Evolutionary conservation across 2,888 invertebrate genomes (phyloP), one percentile per base, ranked within the genome.

Genomic region (Zygothrica quintamaculata): DNA sequence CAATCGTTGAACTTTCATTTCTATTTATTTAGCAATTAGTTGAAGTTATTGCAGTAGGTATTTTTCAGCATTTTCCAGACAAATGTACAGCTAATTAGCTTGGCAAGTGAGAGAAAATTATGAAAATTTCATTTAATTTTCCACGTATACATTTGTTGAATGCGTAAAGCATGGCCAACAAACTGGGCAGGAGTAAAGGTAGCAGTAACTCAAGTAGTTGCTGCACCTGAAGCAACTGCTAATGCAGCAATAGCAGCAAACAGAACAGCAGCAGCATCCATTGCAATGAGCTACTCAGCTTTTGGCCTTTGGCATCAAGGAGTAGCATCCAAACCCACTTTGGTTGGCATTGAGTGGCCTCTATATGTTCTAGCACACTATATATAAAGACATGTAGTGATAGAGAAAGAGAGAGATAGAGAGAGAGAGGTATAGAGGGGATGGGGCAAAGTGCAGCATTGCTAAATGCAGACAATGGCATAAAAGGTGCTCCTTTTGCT

Each of bases 11-110:
- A 22, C 3, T 29, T 29, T 1, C 1, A 53, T 51, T 44, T 56
- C 46, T 61, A 58, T 74, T 77, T 73, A 65, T 58, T 70, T 59
- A 46, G 74, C 77, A 78, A 84, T 78, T 84, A 80, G 81, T 43
- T 68, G 43, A 67, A 67, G 66, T 60, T 64, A 18, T 53, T 53
- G 34, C 69, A 55, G 59, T 53, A 59, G 40, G 52, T 65, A 58
- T 65, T 56, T 51, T 18, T 15, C 31, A 65, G 18, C 5, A 61
- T 55, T 61, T n/a, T n/a, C n/a, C n/a, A n/a, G n/a, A n/a, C n/a
- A 74, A 80, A 80, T 66, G 77, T 51, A 52, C 60, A 70, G 64
- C 87, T 86, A 81, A 81, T 81, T 80, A 84, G 77, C 64, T n/a
- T 57, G 42, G 50, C 37, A 48, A 60, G 65, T 65, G 52, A 55